Base-by-base conservation (phyloP, 1,140 invertebrate species). In the Panulirus ornatus region DNA sequence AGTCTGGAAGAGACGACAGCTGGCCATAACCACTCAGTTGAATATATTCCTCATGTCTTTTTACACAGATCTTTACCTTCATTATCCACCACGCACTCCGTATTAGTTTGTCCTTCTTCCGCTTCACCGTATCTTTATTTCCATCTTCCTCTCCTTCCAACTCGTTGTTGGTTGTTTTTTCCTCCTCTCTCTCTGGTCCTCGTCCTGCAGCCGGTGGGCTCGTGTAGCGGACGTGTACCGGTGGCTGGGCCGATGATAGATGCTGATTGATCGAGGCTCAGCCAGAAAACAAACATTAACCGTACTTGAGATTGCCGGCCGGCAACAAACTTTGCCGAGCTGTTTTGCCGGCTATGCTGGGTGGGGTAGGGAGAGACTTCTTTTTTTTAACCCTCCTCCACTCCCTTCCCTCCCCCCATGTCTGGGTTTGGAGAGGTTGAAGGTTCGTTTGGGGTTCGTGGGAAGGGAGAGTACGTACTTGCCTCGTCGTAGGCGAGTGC, bases 221-320 rank as follows among this genome's bases (percentile, higher is more conserved):
- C n/a, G n/a, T 47, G 44, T 47, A 47, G 14, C 44, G 44, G 44
- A 14, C 2, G 71, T 75, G 5, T 36, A 75, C 40, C 6, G 71
- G 30, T 40, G 34, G 71, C 71, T 34, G 30, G 30, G 16, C 16
- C 30, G 36, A 11, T 75, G 71, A 75, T 40, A 34, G 34, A 75
- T 75, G 71, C 34, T 40, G 71, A 75, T 75, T 34, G 40, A 34
- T 75, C 34, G 34, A 34, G 27, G 16, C 71, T 75, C 34, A 19
- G 71, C 71, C 19, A 75, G 40, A 40, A 75, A 75, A 75, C 71
- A 75, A 75, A 75, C 71, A 75, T 75, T 75, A 75, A 5, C 71
- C 34, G 16, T 75, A 38, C 71, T 75, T 19, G 71, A 75, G 71
- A 40, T 34, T 19, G 6, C 34, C 34, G 34, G 27, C 71, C 36